Evolutionary conservation across 2,888 invertebrate genomes (phyloP).

Genomic region (Fabriciana adippe): DNA sequence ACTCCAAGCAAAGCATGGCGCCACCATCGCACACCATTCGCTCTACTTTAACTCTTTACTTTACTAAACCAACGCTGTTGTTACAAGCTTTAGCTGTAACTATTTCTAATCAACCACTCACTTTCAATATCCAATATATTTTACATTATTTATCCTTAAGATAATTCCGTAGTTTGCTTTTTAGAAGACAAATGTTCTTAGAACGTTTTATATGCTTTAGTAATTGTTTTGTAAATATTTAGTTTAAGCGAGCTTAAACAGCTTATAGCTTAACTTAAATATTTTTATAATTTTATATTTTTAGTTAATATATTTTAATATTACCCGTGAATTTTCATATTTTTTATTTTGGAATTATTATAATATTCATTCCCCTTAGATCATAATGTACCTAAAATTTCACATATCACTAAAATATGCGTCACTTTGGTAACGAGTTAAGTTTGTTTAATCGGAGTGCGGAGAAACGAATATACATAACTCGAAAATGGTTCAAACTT

Average conservation of each 20-base stretch:
- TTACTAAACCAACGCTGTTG: too few relatives aligned
- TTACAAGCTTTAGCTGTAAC: neutral
- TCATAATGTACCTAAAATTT: neutral
- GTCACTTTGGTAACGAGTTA: constrained; percentile 30
- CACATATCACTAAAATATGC: constrained; percentile 32
- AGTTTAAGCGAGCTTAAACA: too few relatives aligned
- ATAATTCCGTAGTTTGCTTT: too few relatives aligned
- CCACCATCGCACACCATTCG: constrained; percentile 79
- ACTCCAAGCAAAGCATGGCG: constrained; percentile 77
- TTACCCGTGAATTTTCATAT: too few relatives aligned
- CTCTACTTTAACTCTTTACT: constrained; percentile 24
- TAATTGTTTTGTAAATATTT: too few relatives aligned
- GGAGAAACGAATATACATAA: constrained; percentile 61
- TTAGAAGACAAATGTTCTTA: too few relatives aligned
- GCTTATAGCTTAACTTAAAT: too few relatives aligned
- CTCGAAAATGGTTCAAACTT: constrained; percentile 63
- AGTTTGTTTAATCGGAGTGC: constrained; percentile 28
- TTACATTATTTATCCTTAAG: too few relatives aligned
- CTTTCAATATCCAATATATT: too few relatives aligned
- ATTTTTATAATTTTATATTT: too few relatives aligned
- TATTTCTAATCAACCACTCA: neutral
- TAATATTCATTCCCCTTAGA: neutral
- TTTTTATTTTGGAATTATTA: neutral
- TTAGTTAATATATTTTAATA: too few relatives aligned
- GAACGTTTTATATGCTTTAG: too few relatives aligned